Evolutionary conservation across 1,140 invertebrate genomes (phyloP).

Genomic region (Latrodectus geometricus): DNA sequence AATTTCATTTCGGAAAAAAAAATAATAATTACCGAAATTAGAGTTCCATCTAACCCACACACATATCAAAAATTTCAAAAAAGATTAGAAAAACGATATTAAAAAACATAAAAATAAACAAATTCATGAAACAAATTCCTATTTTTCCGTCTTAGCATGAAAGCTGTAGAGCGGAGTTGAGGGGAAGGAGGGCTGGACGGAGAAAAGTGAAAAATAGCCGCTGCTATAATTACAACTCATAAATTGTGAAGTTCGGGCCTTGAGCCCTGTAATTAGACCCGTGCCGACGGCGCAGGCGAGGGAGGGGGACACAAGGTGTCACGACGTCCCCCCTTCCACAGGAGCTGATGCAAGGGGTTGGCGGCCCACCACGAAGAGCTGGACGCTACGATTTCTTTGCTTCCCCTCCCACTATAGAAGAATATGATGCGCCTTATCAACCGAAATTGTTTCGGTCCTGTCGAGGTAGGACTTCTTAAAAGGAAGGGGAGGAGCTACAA

Average conservation of each 20-base stretch:
- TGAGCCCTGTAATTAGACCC: constrained; percentile 48
- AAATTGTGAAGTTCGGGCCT: constrained; percentile 27
- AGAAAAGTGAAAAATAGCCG: constrained; percentile 56
- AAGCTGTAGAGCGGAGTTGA: no score
- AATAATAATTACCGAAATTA: no score
- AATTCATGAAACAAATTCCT: no score
- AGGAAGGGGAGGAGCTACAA: constrained; percentile 17
- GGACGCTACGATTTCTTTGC: neutral
- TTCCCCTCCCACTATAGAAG: neutral
- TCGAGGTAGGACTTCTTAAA: constrained; percentile 16
- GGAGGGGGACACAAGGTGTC: constrained; percentile 18
- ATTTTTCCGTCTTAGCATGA: no score
- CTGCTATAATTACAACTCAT: constrained; percentile 48
- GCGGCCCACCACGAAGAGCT: constrained; percentile 33
- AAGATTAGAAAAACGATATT: no score
- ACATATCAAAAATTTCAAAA: no score
- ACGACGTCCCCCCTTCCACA: constrained; percentile 7
- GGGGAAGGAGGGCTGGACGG: neutral
- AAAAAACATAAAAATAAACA: no score
- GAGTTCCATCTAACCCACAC: no score
- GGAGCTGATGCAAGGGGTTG: constrained; percentile 50
- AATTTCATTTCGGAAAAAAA: no score
- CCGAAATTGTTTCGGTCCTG: constrained; percentile 26
- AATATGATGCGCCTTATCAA: neutral
- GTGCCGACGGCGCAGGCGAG: constrained; percentile 9